These are phyloP conservation scores for Limnephilus marmoratus DNA, from an alignment of 2,888 invertebrate genomes.

Conservation along the genomic window DNA sequence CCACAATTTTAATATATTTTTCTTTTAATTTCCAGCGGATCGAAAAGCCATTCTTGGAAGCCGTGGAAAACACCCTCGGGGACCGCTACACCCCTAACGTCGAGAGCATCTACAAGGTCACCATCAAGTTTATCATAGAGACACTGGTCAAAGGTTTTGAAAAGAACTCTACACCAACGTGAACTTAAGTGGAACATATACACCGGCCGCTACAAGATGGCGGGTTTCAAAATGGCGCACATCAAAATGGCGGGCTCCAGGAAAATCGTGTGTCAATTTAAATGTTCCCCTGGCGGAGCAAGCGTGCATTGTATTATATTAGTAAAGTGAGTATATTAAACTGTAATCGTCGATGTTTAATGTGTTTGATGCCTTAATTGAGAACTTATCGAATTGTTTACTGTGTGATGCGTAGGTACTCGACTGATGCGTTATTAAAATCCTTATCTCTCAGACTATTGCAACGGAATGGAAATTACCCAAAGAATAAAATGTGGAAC, in stretches of 20 bases:
- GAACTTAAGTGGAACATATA: conserved; percentile 46
- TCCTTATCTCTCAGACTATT: not conserved
- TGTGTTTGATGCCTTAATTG: conserved; percentile 65
- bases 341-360: conserved; percentile 60
- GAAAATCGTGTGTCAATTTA: conserved; percentile 59
- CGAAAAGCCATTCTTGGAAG: conserved; percentile 91
- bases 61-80: conserved; percentile 90
- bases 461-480: not conserved
- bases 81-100: conserved; percentile 94
- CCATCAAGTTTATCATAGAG: conserved; percentile 91
- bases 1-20: not conserved
- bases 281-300: conserved; percentile 14
- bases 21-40: conserved; percentile 83
- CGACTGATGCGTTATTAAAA: not conserved
- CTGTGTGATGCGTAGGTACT: not conserved
- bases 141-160: conserved; percentile 89
- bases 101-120: conserved; percentile 91
- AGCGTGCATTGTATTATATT: conserved; percentile 38
- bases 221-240: conserved; percentile 38
- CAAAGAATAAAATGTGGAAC: not conserved
- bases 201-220: conserved; percentile 34
- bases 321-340: conserved; percentile 36
- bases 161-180: conserved; percentile 60
- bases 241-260: conserved; percentile 32
- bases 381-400: conserved; percentile 53